phyloP scores from a whole-genome alignment of 2,113 vertebrate genomes.

The Crotalus viridis region DNA sequence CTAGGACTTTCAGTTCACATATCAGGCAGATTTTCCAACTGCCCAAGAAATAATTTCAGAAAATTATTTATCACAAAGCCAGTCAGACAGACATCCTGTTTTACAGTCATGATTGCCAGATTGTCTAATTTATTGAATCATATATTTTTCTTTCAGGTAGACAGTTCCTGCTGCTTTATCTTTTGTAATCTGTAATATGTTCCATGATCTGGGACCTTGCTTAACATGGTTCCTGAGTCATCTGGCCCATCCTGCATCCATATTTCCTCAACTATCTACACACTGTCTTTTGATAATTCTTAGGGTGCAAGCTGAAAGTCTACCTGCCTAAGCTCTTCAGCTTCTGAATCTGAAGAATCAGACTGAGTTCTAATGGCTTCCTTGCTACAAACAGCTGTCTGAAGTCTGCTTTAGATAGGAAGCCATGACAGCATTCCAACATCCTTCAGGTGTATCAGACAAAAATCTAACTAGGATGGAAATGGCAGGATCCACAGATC shows the following conservation, averaged over 20 bases:
- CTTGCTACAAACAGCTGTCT: background rate
- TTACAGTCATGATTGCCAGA: background rate
- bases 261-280: background rate
- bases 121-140: background rate
- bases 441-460: background rate
- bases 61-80: background rate
- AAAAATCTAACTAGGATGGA: background rate
- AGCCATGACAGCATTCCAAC: background rate
- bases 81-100: background rate
- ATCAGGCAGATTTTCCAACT: background rate
- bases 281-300: background rate
- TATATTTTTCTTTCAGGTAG: background rate
- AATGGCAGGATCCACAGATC: background rate
- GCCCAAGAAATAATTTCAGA: background rate
- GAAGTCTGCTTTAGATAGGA: background rate
- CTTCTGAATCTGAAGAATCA: background rate
- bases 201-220: background rate
- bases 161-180: background rate
- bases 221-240: background rate
- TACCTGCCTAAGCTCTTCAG: background rate
- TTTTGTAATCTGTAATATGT: background rate
- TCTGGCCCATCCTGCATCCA: background rate
- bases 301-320: background rate
- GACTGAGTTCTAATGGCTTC: background rate
- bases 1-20: background rate